These are phyloP conservation scores for Pristionchus entomophagus DNA, from an alignment of 2,888 invertebrate genomes.

Conservation along the genomic window DNA sequence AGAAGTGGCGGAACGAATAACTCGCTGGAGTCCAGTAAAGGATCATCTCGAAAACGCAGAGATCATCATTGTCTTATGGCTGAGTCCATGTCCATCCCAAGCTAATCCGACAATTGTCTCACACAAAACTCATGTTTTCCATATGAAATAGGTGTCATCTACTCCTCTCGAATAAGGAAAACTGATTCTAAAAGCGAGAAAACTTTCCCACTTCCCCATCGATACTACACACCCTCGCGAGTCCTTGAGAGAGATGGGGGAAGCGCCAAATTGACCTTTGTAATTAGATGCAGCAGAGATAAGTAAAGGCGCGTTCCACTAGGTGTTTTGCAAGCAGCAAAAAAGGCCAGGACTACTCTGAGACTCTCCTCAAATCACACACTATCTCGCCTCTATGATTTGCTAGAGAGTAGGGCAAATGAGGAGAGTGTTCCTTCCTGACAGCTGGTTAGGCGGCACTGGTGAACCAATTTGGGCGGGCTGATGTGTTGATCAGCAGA, in stretches of 20 bases:
- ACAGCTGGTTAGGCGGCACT: background rate
- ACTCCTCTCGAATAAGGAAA: too few relatives aligned
- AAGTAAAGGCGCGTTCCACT: constrained; percentile 37
- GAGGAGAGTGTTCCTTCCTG: background rate
- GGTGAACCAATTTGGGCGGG: background rate
- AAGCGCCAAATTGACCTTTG: constrained; percentile 32
- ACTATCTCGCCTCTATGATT: background rate
- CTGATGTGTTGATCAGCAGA: background rate
- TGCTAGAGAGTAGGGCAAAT: background rate
- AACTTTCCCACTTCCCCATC: background rate
- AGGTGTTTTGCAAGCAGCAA: background rate
- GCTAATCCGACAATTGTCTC: background rate
- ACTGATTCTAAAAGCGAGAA: background rate
- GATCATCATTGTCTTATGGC: background rate
- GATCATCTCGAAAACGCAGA: background rate
- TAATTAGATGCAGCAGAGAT: constrained; percentile 30
- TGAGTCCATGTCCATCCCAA: background rate
- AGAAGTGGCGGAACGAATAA: too few relatives aligned
- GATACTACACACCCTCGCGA: constrained; percentile 8
- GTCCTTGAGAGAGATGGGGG: background rate
- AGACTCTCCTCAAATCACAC: background rate
- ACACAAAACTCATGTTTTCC: background rate
- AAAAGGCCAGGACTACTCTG: background rate
- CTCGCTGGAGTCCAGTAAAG: background rate
- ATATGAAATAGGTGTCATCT: too few relatives aligned